Evolutionary conservation across 2,888 invertebrate species (phyloP).

Genomic region (Torymus tubicola): DNA sequence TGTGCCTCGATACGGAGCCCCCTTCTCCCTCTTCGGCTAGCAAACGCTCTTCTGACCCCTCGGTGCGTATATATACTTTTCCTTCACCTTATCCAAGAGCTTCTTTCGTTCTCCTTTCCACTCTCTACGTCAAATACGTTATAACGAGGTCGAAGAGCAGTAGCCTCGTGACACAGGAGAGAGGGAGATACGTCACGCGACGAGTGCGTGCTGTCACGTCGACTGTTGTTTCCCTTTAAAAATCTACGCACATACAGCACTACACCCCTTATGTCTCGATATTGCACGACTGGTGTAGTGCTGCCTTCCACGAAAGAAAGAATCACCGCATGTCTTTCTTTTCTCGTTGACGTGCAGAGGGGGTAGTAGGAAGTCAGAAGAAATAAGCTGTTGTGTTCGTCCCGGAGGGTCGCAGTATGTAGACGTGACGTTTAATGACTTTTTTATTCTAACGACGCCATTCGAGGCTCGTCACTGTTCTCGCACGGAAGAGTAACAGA

Average conservation of each 20-base stretch:
- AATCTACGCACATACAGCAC: background rate
- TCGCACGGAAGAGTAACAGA: too few species aligned
- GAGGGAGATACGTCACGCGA: conserved; percentile 17
- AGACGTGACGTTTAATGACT: conserved; percentile 32
- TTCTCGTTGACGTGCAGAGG: conserved; percentile 6
- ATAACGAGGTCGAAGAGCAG: conserved; percentile 31
- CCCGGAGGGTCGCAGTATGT: background rate
- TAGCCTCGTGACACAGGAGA: background rate
- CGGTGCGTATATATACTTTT: background rate
- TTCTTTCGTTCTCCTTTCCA: background rate
- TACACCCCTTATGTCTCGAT: conserved; percentile 33
- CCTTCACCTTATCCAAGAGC: conserved; percentile 13
- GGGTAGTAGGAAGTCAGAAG: background rate
- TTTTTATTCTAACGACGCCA: conserved; percentile 38
- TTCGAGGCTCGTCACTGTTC: background rate
- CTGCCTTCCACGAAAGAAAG: background rate
- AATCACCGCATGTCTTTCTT: conserved; percentile 25
- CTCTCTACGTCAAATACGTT: conserved; percentile 26
- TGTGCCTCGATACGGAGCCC: conserved; percentile 51
- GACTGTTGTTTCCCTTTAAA: conserved; percentile 2
- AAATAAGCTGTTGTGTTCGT: too few species aligned
- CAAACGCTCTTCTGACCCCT: conserved; percentile 52
- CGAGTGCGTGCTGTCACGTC: background rate
- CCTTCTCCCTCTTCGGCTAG: conserved; percentile 56
- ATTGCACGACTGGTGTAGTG: conserved; percentile 25